Percentiles rank a stretch among this genome's conserved stretches.
Conservation (phyloP, 1,140 invertebrate genomes). For the Diploscapter pachys region DNA sequence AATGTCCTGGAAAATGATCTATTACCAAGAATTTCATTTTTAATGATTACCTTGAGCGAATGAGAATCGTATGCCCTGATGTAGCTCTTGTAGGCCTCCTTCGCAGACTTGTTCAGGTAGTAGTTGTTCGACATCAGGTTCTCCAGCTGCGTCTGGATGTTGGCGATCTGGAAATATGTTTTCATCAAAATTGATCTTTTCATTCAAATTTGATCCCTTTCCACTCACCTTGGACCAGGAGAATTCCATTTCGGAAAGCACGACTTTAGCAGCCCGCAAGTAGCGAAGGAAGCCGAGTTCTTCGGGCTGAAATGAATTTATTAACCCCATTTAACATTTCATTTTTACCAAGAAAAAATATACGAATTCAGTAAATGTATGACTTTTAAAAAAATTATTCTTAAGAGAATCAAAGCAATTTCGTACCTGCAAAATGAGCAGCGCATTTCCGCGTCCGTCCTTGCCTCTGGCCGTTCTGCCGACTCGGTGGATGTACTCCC, state of each 20-base stretch:
- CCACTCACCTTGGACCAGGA: conserved; percentile 83
- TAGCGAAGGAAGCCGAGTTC: conserved; percentile 90
- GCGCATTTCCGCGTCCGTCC: conserved; percentile 64
- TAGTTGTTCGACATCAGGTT: conserved; percentile 92
- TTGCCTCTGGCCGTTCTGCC: conserved; percentile 92
- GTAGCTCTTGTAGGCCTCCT: conserved; percentile 94
- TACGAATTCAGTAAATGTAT: conserved; percentile 77
- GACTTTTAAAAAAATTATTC: conserved; percentile 66
- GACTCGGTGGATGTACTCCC: conserved; percentile 77
- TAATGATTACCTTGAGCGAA: conserved; percentile 71
- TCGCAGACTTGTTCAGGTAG: conserved; percentile 86
- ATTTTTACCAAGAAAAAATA: too few relatives aligned
- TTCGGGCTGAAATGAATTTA: conserved; percentile 70
- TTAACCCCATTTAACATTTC: too few relatives aligned
- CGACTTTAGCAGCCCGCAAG: conserved; percentile 88
- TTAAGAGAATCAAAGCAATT: background rate
- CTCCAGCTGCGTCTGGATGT: conserved; percentile 73
- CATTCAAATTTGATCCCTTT: too few relatives aligned
- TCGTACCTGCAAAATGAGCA: background rate
- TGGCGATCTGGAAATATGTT: conserved; percentile 43
- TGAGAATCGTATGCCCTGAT: conserved; percentile 94
- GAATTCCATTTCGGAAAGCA: conserved; percentile 95
- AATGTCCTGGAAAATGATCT: conserved; percentile 66
- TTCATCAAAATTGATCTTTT: conserved; percentile 61
- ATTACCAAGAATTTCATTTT: background rate